Conservation (phyloP, 2,888 invertebrate genomes). For the Deroplatys truncata region DNA sequence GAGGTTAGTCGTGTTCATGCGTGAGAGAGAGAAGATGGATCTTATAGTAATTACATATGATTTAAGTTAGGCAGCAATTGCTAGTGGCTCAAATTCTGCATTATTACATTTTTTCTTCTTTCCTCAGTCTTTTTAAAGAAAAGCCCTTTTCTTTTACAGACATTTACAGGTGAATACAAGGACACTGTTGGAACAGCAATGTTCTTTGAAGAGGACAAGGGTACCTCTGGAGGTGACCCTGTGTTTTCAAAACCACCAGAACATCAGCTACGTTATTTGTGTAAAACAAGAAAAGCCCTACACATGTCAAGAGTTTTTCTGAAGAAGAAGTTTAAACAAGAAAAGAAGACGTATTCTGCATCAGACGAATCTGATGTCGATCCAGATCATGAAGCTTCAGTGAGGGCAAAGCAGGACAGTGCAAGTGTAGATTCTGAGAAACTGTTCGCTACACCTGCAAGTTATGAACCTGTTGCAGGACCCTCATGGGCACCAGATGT, state of each 20-base stretch:
- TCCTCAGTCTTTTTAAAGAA: too few relatives aligned
- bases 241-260: constrained; percentile 41
- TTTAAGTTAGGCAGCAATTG: too few relatives aligned
- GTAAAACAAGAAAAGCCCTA: constrained; percentile 62
- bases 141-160: constrained; percentile 33
- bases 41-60: too few relatives aligned
- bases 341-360: neutral
- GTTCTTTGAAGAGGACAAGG: constrained; percentile 63
- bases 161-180: constrained; percentile 60
- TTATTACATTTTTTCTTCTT: too few relatives aligned
- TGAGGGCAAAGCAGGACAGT: neutral
- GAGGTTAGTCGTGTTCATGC: too few relatives aligned
- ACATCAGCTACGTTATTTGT: constrained; percentile 56
- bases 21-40: too few relatives aligned
- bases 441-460: neutral
- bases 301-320: constrained; percentile 66
- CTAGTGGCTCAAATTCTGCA: too few relatives aligned
- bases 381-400: neutral
- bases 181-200: constrained; percentile 67
- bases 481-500: constrained; percentile 4
- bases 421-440: neutral
- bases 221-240: constrained; percentile 42
- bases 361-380: neutral
- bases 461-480: constrained; percentile 2
- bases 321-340: constrained; percentile 34